Evolutionary conservation across 1,140 invertebrate species (phyloP), one percentile per base, ranked within the genome.

Genomic region (Tigriopus japonicus): DNA sequence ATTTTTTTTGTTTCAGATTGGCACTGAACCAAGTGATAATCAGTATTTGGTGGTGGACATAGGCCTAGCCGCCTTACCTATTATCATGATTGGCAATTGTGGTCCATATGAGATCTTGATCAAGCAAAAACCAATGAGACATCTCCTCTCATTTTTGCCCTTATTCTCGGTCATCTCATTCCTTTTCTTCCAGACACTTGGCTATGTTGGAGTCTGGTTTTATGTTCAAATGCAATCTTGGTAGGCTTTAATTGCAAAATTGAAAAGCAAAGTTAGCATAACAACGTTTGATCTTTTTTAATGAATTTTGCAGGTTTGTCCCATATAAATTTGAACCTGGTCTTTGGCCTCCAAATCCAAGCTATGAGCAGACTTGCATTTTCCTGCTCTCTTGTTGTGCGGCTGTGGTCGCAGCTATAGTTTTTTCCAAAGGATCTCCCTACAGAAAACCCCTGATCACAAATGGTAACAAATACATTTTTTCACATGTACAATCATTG

Each of bases 91-190:
- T 56, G 68, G 68, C 13, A 65, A 66, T 42, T 67, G 68, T 2
- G 63, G 64, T 10, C 64, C 70, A 19, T 64, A 65, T 56, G 24
- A 62, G 9, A 43, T 53, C n/a, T 60, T 71, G 6, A 61, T 63
- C 0, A 60, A 64, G 45, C 43, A 55, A 14, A 62, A 58, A 41
- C 70, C 70, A 0, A 65, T 64, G 0, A 60, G 64, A 24, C 66
- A 65, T 19, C 64, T 71, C 9, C 63, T 71, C 21, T 67, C 64
- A 58, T 66, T 69, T 21, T 49, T 69, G 7, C 67, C 68, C 14
- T 63, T 68, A 52, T 63, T 68, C 21, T 70, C 68, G 13, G 65
- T 70, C 19, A 64, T 70, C n/a, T 66, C 67, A 21, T 70, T 69
- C 58, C 60, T 71, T 10, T 23, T 66, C n/a, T 56, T 70, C n/a